Evolutionary conservation across 2,113 vertebrate species (phyloP).

Genomic region (Rhinolophus ferrumequinum): DNA sequence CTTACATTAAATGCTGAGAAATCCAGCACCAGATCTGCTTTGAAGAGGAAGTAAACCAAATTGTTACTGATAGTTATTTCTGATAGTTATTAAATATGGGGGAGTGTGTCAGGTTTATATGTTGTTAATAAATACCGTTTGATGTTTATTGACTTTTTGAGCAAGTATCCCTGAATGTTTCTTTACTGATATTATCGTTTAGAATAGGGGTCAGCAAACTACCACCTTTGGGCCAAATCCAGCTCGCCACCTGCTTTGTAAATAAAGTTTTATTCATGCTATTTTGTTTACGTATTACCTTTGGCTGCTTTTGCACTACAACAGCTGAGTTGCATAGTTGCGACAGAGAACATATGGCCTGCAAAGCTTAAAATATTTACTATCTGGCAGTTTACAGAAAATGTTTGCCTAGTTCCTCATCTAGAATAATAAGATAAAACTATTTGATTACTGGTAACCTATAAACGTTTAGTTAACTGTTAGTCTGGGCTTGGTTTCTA

Average conservation of each 20-base stretch:
- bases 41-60: neutral
- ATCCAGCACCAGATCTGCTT: neutral
- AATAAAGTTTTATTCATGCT: conserved; percentile 46
- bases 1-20: neutral
- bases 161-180: neutral
- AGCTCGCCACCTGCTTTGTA: neutral
- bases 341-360: neutral
- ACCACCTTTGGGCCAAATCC: neutral
- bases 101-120: neutral
- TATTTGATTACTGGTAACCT: neutral
- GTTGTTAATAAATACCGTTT: neutral
- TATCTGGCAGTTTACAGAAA: neutral
- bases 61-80: neutral
- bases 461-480: neutral
- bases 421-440: conserved; percentile 39
- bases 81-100: neutral
- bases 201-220: neutral
- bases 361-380: conserved; percentile 9
- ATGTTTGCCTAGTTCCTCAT: neutral
- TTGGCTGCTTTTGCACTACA: neutral
- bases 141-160: neutral
- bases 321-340: neutral
- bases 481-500: neutral
- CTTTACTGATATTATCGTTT: neutral
- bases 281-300: neutral